Evolutionary conservation across 2,113 vertebrate species (phyloP), one percentile per base, ranked within the genome.

Genomic region (Addax nasomaculatus): DNA sequence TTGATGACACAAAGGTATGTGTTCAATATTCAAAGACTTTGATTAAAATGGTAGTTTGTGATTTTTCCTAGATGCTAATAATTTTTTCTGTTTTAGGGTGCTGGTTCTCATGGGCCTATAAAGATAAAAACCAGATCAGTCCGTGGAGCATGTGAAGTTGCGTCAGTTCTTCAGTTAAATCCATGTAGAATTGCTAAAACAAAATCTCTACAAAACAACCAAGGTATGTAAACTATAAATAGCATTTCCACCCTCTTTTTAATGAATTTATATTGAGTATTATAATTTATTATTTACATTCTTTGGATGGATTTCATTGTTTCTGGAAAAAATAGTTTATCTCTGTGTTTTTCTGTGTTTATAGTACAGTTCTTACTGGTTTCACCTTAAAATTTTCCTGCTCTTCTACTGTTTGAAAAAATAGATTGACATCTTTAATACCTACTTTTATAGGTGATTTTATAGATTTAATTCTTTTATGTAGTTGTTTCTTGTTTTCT

Each of bases 141-240:
- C 49, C 97, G 90, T 83, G 97, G 96, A 98, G 98, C 98, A n/a
- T 98, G 98, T 98, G 99, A 99, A 96, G 98, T 98, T 93, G 98
- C 99, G 51, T 99, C 99, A 89, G 99, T 99, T 73, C 98, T 99
- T 98, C 99, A 99, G 81, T 98, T 99, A 98, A 99, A 99, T 95
- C 99, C 99, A 70, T 99, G 99, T 93, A 98, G 98, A 95, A 84
- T 98, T 62, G 84, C 95, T 98, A 99, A 98, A 98, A 97, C 85
- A 94, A 98, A 97, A 98, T 78, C 93, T 92, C 93, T 96, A n/a
- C 97, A 97, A 94, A 98, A 97, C 97, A 96, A 97, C 51, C 98
- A 99, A 98, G 99, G 99, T 99, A 98, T 93, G 79, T 83, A 16
- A 7, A 64, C 16, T 64, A 2, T 39, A 47, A 73, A 16, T 58